Conservation (phyloP, 2,888 invertebrate genomes). For the Pollenia griseotomentosa region DNA sequence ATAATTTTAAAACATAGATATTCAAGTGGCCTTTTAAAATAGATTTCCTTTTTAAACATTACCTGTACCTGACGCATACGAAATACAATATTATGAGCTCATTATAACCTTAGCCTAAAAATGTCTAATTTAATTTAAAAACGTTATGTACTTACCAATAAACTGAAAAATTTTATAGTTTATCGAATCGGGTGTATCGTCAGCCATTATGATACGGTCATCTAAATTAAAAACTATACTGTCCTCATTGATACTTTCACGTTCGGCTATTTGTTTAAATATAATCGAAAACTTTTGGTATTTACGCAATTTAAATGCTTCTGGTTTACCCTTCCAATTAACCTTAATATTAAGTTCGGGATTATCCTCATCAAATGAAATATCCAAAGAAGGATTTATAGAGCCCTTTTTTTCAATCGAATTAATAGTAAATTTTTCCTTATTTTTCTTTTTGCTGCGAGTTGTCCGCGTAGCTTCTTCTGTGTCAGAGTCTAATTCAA, state of each 20-base stretch:
- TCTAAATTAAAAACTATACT: slow-evolving; percentile 79
- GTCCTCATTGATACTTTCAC: slow-evolving; percentile 76
- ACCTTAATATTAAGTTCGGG: slow-evolving; percentile 78
- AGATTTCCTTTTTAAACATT: too few relatives aligned
- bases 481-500: slow-evolving; percentile 78
- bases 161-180: slow-evolving; percentile 79
- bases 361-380: slow-evolving; percentile 79
- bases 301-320: slow-evolving; percentile 78
- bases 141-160: slow-evolving; percentile 76
- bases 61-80: too few relatives aligned
- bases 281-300: slow-evolving; percentile 80
- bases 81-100: too few relatives aligned
- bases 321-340: slow-evolving; percentile 79
- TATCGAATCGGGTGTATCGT: slow-evolving; percentile 80
- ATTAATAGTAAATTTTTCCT: not conserved
- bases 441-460: slow-evolving; percentile 9
- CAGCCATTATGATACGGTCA: slow-evolving; percentile 76
- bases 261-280: slow-evolving; percentile 78
- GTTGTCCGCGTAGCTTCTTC: slow-evolving; percentile 56
- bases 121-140: not conserved
- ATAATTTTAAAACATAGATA: too few relatives aligned
- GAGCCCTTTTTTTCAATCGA: not conserved
- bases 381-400: slow-evolving; percentile 46
- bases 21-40: too few relatives aligned
- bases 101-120: too few relatives aligned